A percentile compares a stretch with the other conserved stretches of the same genome.
Evolutionary conservation across 2,888 invertebrate species (phyloP).

Genomic region (Ceramica pisi): DNA sequence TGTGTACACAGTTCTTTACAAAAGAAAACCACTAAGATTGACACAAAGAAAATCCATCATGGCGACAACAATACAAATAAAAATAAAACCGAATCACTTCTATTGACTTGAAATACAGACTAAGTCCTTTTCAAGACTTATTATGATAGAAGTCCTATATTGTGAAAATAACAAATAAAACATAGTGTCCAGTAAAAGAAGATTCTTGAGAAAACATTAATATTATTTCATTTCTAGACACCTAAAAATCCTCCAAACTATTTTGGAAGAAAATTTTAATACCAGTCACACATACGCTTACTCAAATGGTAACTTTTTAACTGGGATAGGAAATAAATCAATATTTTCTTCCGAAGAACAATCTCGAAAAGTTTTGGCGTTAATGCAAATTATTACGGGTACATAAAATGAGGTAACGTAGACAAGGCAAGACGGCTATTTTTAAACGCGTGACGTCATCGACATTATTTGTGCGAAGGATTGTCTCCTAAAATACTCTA

Average conservation of each 20-base stretch:
- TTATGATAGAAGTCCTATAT: constrained; percentile 36
- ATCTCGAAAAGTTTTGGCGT: constrained; percentile 48
- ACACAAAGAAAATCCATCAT: constrained; percentile 49
- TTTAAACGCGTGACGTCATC: constrained; percentile 56
- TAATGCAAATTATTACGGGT: constrained; percentile 55
- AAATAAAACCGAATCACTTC: constrained; percentile 52
- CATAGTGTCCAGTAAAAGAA: neutral
- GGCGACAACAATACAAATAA: constrained; percentile 42
- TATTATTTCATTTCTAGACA: constrained; percentile 2
- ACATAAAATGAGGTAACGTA: constrained; percentile 33
- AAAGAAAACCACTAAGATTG: constrained; percentile 48
- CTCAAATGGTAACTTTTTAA: constrained; percentile 28
- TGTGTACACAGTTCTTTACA: constrained; percentile 39
- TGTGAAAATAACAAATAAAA: constrained; percentile 35
- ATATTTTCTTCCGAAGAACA: constrained; percentile 38
- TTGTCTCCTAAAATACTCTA: constrained; percentile 56
- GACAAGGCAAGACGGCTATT: constrained; percentile 44
- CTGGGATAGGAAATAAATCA: constrained; percentile 37
- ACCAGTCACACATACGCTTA: constrained; percentile 7
- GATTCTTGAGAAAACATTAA: neutral
- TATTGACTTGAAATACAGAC: constrained; percentile 15
- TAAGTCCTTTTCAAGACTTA: constrained; percentile 22
- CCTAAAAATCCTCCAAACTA: neutral
- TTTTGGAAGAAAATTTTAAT: neutral
- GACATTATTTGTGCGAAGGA: constrained; percentile 48